Conservation (phyloP, 1,140 invertebrate genomes). For the Tribolium castaneum region DNA sequence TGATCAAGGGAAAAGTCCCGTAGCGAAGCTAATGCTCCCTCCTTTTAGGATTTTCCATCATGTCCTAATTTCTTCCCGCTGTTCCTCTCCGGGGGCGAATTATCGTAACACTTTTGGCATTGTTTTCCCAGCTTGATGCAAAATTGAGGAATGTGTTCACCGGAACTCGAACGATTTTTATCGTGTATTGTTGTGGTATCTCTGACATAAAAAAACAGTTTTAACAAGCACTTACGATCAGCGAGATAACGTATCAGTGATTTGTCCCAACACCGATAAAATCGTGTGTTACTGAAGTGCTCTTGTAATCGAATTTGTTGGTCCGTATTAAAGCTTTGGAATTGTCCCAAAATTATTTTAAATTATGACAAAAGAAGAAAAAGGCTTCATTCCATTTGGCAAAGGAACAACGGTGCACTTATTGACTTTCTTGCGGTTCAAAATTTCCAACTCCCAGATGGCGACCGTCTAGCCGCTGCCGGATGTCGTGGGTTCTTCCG, state of each 20-base stretch:
- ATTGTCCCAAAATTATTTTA: not conserved
- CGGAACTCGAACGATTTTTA: not conserved
- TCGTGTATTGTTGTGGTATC: not conserved
- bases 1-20: not conserved
- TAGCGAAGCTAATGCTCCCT: not conserved
- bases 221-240: not conserved
- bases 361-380: not conserved
- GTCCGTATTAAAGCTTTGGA: not conserved
- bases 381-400: not conserved
- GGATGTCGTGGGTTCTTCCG: slow-evolving; percentile 23
- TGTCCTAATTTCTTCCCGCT: not conserved
- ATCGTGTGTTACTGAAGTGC: not conserved
- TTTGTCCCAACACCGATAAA: not conserved
- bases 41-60: not conserved
- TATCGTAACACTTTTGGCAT: not conserved
- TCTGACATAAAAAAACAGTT: not conserved
- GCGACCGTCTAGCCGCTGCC: slow-evolving; percentile 2
- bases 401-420: not conserved
- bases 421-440: not conserved
- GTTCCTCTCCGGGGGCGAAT: not conserved
- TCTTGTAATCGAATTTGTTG: not conserved
- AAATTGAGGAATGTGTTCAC: not conserved
- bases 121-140: not conserved
- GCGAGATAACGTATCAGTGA: not conserved
- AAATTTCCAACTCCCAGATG: slow-evolving; percentile 6